Conservation (phyloP, 2,797 vertebrate species). For the Sebastes itinus region DNA sequence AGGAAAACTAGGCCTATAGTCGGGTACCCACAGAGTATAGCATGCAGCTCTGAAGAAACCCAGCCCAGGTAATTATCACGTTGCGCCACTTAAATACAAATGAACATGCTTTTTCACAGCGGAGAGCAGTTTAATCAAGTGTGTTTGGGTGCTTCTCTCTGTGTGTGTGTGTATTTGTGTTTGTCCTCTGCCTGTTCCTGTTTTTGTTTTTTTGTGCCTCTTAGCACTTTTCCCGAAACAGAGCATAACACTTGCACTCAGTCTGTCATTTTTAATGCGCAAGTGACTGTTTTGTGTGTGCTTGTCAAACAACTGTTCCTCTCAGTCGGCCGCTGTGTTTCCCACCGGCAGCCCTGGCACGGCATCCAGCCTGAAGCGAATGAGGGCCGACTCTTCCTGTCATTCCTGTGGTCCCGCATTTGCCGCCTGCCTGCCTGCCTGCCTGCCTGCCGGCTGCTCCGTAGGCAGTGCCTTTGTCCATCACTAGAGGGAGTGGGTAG, state of each 20-base stretch:
- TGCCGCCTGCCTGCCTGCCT: conserved; percentile 24
- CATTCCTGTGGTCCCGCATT: conserved; percentile 28
- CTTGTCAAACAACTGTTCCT: conserved; percentile 38
- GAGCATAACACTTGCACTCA: not conserved
- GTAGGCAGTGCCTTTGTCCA: conserved; percentile 74
- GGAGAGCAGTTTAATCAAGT: conserved; percentile 51
- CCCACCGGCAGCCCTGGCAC: conserved; percentile 27
- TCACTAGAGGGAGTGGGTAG: conserved; percentile 84
- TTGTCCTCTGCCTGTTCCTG: not conserved
- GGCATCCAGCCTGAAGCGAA: conserved; percentile 13
- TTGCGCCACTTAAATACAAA: conserved; percentile 60
- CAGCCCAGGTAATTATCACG: conserved; percentile 61
- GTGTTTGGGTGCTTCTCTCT: not conserved
- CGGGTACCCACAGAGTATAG: conserved; percentile 32
- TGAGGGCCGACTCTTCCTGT: conserved; percentile 40
- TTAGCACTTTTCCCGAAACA: conserved; percentile 27
- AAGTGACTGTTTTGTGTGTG: conserved; percentile 15
- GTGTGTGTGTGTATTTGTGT: not conserved
- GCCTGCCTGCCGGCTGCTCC: conserved; percentile 59
- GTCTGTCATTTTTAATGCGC: conserved; percentile 5
- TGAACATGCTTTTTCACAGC: conserved; percentile 50
- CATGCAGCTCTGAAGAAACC: conserved; percentile 34
- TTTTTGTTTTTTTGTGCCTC: not conserved
- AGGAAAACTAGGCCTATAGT: conserved; percentile 54
- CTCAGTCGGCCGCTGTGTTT: conserved; percentile 9